Evolutionary conservation across 2,888 invertebrate species (phyloP).

Genomic region (Zonitis immaculata): DNA sequence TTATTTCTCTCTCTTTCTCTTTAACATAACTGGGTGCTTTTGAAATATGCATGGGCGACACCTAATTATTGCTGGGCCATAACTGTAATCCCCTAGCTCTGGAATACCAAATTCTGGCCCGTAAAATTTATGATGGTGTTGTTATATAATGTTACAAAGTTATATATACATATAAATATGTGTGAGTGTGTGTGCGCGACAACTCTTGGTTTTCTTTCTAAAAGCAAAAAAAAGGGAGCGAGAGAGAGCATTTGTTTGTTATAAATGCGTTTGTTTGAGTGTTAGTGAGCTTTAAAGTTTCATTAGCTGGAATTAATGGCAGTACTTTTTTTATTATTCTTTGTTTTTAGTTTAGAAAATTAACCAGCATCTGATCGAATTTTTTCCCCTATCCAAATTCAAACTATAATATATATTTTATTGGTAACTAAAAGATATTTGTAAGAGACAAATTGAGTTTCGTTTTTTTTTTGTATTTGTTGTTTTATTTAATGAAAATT

Average conservation of each 20-base stretch:
- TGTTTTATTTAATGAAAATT: neutral
- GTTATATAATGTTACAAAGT: constrained; percentile 18
- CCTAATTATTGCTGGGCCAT: constrained; percentile 38
- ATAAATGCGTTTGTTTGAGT: too few relatives aligned
- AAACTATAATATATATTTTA: neutral
- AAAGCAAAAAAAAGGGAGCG: neutral
- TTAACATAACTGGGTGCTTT: constrained; percentile 27
- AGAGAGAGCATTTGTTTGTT: neutral
- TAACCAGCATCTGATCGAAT: constrained; percentile 11
- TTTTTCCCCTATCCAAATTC: neutral
- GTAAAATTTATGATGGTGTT: constrained; percentile 28
- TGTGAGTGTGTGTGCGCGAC: neutral
- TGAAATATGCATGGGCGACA: constrained; percentile 38
- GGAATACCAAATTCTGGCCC: constrained; percentile 35
- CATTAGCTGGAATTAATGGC: constrained; percentile 28
- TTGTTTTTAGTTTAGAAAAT: constrained; percentile 7
- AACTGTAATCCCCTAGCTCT: constrained; percentile 36
- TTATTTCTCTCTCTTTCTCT: too few relatives aligned
- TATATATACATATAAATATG: neutral
- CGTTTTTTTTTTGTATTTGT: neutral
- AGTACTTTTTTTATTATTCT: constrained; percentile 8
- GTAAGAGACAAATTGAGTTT: neutral
- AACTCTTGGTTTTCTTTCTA: constrained; percentile 14
- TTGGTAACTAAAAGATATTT: neutral
- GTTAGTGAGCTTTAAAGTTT: constrained; percentile 26